Evolutionary conservation across 2,113 vertebrate genomes (phyloP).

Genomic region (Gambusia affinis): DNA sequence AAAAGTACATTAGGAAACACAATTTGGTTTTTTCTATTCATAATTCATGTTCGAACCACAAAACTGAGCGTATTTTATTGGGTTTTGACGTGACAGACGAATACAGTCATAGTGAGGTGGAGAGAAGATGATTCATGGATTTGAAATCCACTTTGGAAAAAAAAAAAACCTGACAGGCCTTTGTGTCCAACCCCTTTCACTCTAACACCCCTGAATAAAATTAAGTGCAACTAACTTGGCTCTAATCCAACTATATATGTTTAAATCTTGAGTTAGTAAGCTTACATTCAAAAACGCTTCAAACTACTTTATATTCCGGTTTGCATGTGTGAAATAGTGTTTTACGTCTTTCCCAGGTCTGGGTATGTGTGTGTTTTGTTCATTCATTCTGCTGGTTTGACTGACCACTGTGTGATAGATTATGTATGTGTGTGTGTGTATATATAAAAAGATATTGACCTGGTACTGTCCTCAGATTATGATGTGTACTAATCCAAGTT

Average conservation of each 20-base stretch:
- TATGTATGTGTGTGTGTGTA: conserved; percentile 45
- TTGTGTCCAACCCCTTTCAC: too few species aligned
- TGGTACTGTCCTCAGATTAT: conserved; percentile 63
- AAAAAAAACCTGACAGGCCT: not conserved
- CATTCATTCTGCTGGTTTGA: conserved; percentile 25
- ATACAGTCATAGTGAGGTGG: not conserved
- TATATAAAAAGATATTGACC: conserved; percentile 55
- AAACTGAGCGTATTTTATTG: not conserved
- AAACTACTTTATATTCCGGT: not conserved
- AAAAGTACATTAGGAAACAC: conserved; percentile 9
- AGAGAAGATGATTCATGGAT: not conserved
- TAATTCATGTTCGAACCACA: not conserved
- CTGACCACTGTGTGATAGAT: conserved; percentile 47
- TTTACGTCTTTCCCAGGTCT: not conserved
- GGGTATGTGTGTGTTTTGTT: not conserved
- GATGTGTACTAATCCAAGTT: conserved; percentile 68
- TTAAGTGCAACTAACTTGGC: not conserved
- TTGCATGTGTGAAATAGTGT: not conserved
- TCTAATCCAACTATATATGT: too few species aligned
- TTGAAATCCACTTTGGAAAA: not conserved
- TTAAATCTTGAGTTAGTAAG: too few species aligned
- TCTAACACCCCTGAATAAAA: not conserved
- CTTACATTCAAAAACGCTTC: too few species aligned
- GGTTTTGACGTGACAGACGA: not conserved
- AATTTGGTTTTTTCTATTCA: not conserved